Evolutionary conservation across 1,140 invertebrate genomes (phyloP), one percentile per base, ranked within the genome.

Genomic region (Caenorhabditis latens): DNA sequence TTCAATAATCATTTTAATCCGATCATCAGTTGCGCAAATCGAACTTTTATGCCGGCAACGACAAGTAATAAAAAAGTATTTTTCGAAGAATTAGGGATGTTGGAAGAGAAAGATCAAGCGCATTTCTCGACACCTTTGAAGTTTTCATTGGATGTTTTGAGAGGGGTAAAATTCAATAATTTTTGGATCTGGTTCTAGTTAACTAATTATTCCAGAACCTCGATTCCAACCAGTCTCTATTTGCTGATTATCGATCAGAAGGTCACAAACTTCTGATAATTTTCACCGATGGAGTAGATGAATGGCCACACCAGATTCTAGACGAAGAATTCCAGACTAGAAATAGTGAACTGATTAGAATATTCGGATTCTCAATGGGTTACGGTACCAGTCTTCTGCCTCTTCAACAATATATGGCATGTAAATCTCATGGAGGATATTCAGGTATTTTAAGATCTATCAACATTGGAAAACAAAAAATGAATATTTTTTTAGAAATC

Each of bases 251-350:
- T 43, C 46, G 84, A 75, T 88, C 71, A 50, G 91, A 91, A 53
- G 92, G 92, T 2, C 91, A 92, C 84, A 89, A 90, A 67, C 32
- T 92, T 9, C 75, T 92, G 14, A 87, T 92, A 40, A 88, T 92
- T 4, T 92, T 92, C 71, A 92, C 92, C 11, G 91, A 92, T 88
- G 91, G 91, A 48, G 86, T 92, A 40, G 91, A 92, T 63, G 90
- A 92, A 50, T 92, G 91, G 92, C 91, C 92, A 14, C 86, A 79
- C 7, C 86, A 89, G 21, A 90, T 90, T 21, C 85, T 92, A 16
- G 75, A 90, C 46, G 58, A 91, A 43, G 87, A 90, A 58, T 87
- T 88, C n/a, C 43, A 85, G 32, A 75, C 85, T 2, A 79, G 89
- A 85, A 88, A 85, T 5, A 84, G 90, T 32, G 89, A 88, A 67